Evolutionary conservation across 2,797 vertebrate genomes (phyloP).

Genomic region (Remorina albescens): DNA sequence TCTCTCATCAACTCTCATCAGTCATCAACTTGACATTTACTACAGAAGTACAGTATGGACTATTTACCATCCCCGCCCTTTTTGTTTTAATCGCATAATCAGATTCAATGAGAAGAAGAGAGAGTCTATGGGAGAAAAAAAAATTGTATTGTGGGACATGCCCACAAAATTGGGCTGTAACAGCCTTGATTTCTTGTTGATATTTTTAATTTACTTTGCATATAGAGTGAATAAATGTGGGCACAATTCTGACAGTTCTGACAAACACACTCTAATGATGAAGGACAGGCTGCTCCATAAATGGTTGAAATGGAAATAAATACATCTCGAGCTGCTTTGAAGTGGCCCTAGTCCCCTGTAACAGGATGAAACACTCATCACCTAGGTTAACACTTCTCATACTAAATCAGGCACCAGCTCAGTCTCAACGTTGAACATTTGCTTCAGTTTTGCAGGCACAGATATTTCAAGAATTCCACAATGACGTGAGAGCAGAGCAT

Average conservation of each 20-base stretch:
- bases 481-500: background rate
- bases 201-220: background rate
- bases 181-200: background rate
- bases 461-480: conserved; percentile 33
- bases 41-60: conserved; percentile 13
- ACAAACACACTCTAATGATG: background rate
- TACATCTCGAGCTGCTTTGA: conserved; percentile 29
- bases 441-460: conserved; percentile 19
- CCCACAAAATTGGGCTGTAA: conserved; percentile 2
- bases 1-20: too few relatives aligned
- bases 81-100: conserved; percentile 22
- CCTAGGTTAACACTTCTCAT: conserved; percentile 19
- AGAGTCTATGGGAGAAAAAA: conserved; percentile 1
- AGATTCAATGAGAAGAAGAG: conserved; percentile 5
- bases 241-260: background rate
- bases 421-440: conserved; percentile 12
- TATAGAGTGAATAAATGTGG: background rate
- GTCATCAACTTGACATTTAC: conserved; percentile 47
- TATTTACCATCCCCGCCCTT: background rate
- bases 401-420: conserved; percentile 27
- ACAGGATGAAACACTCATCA: conserved; percentile 21
- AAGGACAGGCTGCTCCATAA: background rate
- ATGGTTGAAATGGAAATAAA: conserved; percentile 13
- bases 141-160: too few relatives aligned
- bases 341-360: conserved; percentile 22